Base-by-base conservation (phyloP, 2,888 invertebrate species). In the Drosophila mimica region DNA sequence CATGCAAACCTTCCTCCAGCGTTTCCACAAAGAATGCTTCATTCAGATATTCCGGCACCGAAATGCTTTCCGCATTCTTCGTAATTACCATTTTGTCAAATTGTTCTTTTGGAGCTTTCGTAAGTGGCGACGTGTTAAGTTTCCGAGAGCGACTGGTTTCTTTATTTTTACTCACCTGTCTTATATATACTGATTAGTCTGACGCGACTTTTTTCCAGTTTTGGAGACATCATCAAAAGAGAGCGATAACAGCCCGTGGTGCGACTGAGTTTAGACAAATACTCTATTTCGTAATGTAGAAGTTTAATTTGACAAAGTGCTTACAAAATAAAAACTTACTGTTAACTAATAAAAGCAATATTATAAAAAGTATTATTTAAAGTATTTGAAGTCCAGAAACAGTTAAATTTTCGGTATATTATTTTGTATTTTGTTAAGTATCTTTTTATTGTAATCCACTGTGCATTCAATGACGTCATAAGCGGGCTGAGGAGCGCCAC, bases 1-100 rank as follows among this genome's bases (percentile, higher is more conserved):
- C 88, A 0, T 86, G 76, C 25, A 92, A 66, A 5, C 91, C 92
- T 36, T 91, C 91, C 70, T 92, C 91, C 2, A 92, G 66, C 0
- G 91, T 81, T n/a, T 88, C 76, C 46, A 78, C 66, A 51, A 92
- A 92, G 70, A 92, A 92, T 2, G 72, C 68, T 34, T 74, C 73
- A 52, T 87, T 84, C 11, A 92, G 61, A 60, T 83, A 91, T 0
- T 89, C 89, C 0, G 92, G 92, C 20, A 91, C 74, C 0, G 71
- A 52, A n/a, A 91, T 91, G 15, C 81, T 81, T 7, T 82, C 59
- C 9, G 61, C 64, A 56, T 91, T 91, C 38, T 76, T 84, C n/a
- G 82, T 58, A 7, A 57, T 31, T 30, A 86, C 78, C 72, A 89
- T 87, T 11, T 52, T 57, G 2, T 25, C 2, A 17, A 8, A 31